Evolutionary conservation across 2,888 invertebrate species (phyloP).

Genomic region (Eumerus sabulonum): DNA sequence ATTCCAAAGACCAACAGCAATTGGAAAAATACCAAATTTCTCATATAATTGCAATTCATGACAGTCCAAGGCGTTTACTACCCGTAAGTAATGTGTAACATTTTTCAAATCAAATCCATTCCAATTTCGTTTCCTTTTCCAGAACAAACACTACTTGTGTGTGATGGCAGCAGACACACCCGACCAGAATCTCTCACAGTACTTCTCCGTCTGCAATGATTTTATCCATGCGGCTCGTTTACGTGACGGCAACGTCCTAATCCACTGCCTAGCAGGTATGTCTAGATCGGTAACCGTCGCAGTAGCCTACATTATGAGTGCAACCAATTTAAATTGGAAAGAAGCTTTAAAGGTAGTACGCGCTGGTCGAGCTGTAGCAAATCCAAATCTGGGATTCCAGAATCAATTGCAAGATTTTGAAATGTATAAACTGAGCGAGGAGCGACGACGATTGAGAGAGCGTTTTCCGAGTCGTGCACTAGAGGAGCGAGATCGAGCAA

Average conservation of each 20-base stretch:
- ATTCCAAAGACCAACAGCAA: conserved; percentile 95
- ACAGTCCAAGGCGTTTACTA: conserved; percentile 92
- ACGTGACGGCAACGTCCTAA: conserved; percentile 93
- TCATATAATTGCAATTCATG: conserved; percentile 97
- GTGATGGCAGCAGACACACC: conserved; percentile 97
- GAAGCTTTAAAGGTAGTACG: conserved; percentile 96
- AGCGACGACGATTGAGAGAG: conserved; percentile 90
- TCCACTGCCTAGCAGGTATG: conserved; percentile 98
- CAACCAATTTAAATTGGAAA: conserved; percentile 92
- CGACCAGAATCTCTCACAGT: conserved; percentile 95
- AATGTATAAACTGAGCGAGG: conserved; percentile 88
- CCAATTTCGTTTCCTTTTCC: conserved; percentile 72
- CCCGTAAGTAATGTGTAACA: conserved; percentile 83
- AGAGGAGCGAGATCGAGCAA: conserved; percentile 85
- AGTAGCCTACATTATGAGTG: conserved; percentile 97
- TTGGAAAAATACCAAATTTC: conserved; percentile 94
- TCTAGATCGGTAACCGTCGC: conserved; percentile 97
- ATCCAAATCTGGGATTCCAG: conserved; percentile 97
- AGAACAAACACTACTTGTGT: conserved; percentile 98
- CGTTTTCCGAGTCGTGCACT: conserved; percentile 89
- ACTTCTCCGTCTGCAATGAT: conserved; percentile 96
- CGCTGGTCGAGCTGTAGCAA: conserved; percentile 94
- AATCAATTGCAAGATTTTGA: conserved; percentile 96
- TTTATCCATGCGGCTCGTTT: conserved; percentile 96
- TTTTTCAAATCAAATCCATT: neutral